Conservation (phyloP, 2,113 vertebrate species). For the Nibea coibor region DNA sequence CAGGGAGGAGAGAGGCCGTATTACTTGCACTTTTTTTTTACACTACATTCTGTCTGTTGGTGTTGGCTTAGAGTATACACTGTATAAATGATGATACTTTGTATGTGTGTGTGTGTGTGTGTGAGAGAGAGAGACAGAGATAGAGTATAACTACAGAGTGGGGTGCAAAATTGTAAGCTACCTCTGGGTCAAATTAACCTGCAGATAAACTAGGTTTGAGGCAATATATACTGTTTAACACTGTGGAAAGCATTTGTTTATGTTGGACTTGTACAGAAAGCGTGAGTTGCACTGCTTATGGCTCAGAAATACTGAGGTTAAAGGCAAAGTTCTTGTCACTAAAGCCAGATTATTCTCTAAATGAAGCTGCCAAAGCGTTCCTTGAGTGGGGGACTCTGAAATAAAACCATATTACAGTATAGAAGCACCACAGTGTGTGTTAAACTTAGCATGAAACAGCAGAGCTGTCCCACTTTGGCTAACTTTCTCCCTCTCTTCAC, state of each 20-base stretch:
- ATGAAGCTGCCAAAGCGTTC: conserved; percentile 3
- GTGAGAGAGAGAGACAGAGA: neutral
- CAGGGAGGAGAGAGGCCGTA: neutral
- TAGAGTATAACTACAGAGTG: neutral
- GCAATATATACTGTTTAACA: neutral
- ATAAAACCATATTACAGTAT: neutral
- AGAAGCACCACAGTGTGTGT: neutral
- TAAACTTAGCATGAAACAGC: neutral
- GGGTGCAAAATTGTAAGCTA: neutral
- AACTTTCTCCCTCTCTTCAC: neutral
- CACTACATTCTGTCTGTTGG: neutral
- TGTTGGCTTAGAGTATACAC: neutral
- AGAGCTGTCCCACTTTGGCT: neutral
- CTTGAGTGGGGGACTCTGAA: neutral
- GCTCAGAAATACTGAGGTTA: too few relatives aligned
- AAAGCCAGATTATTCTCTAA: neutral
- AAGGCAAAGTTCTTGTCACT: neutral
- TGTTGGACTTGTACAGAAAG: neutral
- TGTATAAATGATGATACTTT: neutral
- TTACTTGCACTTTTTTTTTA: neutral
- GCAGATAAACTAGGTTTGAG: neutral
- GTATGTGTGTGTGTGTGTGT: neutral
- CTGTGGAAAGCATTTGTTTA: neutral
- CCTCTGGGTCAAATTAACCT: neutral
- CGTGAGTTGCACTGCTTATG: neutral